A percentile compares a stretch with the other conserved stretches of the same genome.
phyloP scores from a whole-genome alignment of 1,140 invertebrate genomes.

The Trialeurodes vaporariorum region DNA sequence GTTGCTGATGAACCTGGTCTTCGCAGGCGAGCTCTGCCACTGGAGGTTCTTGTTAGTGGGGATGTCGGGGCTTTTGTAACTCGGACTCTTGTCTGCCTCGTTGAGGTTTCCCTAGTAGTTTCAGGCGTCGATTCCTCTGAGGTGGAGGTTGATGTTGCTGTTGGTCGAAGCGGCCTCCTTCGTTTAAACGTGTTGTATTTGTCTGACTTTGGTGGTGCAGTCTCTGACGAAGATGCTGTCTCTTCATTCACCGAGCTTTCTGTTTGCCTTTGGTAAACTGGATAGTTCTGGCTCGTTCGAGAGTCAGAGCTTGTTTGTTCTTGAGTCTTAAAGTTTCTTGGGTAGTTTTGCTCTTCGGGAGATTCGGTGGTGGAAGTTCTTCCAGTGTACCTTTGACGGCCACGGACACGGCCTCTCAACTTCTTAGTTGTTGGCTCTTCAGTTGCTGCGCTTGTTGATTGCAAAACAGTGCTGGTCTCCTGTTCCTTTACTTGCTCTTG shows the following conservation, averaged over 20 bases:
- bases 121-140: too few relatives aligned
- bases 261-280: conserved; percentile 1
- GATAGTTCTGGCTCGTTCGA: conserved; percentile 2
- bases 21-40: not conserved
- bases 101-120: conserved; percentile 12
- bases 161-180: not conserved
- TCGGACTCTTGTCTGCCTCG: conserved; percentile 8
- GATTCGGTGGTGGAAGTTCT: not conserved
- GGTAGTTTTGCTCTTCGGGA: conserved; percentile 2
- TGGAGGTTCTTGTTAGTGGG: conserved; percentile 3
- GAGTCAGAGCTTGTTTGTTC: not conserved
- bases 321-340: not conserved
- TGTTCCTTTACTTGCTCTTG: not conserved
- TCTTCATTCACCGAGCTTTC: not conserved
- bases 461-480: not conserved
- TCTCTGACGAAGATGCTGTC: not conserved
- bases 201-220: conserved; percentile 2
- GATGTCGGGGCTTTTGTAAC: conserved; percentile 16
- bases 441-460: not conserved
- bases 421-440: not conserved
- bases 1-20: not conserved
- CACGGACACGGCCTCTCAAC: not conserved
- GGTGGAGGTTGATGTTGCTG: not conserved
- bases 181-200: not conserved
- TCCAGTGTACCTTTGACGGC: not conserved